Evolutionary conservation across 1,140 invertebrate species (phyloP).

Genomic region (Radopholus similis): DNA sequence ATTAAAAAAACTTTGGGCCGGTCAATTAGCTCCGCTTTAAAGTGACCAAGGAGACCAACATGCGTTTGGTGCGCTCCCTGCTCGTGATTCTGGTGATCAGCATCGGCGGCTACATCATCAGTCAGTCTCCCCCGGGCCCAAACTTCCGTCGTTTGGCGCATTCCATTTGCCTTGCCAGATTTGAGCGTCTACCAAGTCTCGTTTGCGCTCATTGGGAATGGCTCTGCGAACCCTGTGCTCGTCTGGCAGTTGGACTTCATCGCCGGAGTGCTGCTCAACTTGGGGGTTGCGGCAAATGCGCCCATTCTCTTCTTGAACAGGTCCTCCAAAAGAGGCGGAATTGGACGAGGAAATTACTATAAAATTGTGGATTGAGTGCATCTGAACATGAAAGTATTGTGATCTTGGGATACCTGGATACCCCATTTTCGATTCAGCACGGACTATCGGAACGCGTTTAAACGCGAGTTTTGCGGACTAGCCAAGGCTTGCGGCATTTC

Average conservation of each 20-base stretch:
- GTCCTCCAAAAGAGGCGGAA: too few relatives aligned
- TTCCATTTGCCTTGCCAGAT: too few relatives aligned
- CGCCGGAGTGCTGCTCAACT: not conserved
- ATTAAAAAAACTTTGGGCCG: not conserved
- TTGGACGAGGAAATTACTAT: too few relatives aligned
- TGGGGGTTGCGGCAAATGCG: not conserved
- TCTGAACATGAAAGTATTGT: too few relatives aligned
- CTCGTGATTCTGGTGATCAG: not conserved
- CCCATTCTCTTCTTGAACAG: not conserved
- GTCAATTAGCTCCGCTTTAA: not conserved
- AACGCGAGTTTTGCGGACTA: too few relatives aligned
- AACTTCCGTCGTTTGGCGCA: too few relatives aligned
- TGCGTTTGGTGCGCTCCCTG: not conserved
- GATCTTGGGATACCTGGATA: too few relatives aligned
- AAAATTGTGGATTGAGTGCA: too few relatives aligned
- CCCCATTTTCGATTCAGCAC: too few relatives aligned
- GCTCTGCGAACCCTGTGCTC: not conserved
- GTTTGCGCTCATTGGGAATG: not conserved
- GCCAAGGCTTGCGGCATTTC: too few relatives aligned
- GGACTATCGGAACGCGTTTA: too few relatives aligned
- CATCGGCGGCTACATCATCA: not conserved
- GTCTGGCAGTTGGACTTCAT: not conserved
- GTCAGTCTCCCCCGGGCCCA: too few relatives aligned
- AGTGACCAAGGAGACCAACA: not conserved
- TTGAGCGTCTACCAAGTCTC: not conserved